Evolutionary conservation across 2,113 vertebrate genomes (phyloP).

Genomic region (Sander vitreus): DNA sequence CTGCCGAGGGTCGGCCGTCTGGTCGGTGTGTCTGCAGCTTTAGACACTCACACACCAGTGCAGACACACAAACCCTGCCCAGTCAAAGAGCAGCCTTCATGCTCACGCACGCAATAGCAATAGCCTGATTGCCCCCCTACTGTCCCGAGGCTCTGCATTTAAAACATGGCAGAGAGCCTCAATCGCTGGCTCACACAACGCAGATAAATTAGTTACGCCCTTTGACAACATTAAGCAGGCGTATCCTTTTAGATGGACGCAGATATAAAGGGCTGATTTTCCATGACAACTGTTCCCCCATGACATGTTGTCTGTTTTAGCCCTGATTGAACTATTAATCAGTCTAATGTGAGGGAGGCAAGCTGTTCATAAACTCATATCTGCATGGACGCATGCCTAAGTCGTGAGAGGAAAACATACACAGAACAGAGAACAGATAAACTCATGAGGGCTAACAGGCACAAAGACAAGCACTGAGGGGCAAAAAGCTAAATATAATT

Average conservation of each 20-base stretch:
- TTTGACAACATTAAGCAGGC: conserved; percentile 52
- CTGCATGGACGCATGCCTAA: conserved; percentile 57
- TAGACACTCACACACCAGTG: conserved; percentile 28
- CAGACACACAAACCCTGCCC: conserved; percentile 52
- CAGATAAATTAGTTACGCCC: conserved; percentile 67
- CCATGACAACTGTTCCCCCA: conserved; percentile 69
- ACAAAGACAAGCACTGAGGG: conserved; percentile 19
- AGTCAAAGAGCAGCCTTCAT: conserved; percentile 60
- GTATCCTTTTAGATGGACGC: conserved; percentile 51
- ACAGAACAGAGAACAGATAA: conserved; percentile 43
- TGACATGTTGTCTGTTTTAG: conserved; percentile 71
- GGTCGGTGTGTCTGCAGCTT: too few species aligned
- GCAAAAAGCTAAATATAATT: not conserved
- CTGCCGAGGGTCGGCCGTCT: too few species aligned
- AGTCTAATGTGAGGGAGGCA: conserved; percentile 72
- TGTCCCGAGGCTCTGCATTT: conserved; percentile 63
- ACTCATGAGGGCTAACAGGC: conserved; percentile 29
- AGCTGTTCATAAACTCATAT: conserved; percentile 75
- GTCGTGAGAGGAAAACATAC: conserved; percentile 54
- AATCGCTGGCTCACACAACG: conserved; percentile 56
- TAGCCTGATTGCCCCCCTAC: conserved; percentile 59
- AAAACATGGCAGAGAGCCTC: conserved; percentile 52
- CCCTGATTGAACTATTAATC: conserved; percentile 77
- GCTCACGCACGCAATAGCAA: conserved; percentile 61
- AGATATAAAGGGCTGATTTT: conserved; percentile 58